A percentile compares a stretch with the other conserved stretches of the same genome.
Evolutionary conservation across 2,888 invertebrate species (phyloP).

Genomic region (Ornithoptera priamus): DNA sequence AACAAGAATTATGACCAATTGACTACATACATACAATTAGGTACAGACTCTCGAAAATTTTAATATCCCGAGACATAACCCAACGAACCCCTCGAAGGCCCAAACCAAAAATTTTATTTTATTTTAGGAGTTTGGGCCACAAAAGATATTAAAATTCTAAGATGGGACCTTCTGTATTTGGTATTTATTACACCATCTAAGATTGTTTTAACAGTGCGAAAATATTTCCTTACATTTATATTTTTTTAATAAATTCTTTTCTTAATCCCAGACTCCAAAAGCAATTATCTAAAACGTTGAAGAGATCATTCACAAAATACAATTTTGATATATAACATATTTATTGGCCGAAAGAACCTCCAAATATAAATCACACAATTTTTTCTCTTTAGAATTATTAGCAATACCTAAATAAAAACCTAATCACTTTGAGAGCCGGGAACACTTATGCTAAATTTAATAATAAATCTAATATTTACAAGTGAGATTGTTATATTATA

Average conservation of each 20-base stretch:
- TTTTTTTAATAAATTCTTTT: slow-evolving; percentile 74
- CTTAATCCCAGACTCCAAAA: slow-evolving; percentile 76
- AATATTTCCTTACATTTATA: slow-evolving; percentile 73
- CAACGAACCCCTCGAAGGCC: neutral
- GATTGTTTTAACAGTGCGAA: slow-evolving; percentile 76
- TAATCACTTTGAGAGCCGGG: slow-evolving; percentile 80
- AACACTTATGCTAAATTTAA: slow-evolving; percentile 67
- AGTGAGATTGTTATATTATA: slow-evolving; percentile 73
- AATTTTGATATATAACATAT: slow-evolving; percentile 68
- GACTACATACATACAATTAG: slow-evolving; percentile 55
- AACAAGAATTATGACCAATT: slow-evolving; percentile 59
- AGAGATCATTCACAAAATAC: slow-evolving; percentile 79
- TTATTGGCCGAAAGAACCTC: slow-evolving; percentile 72
- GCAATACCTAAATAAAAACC: slow-evolving; percentile 63
- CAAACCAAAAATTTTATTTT: slow-evolving; percentile 1
- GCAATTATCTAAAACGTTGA: slow-evolving; percentile 74
- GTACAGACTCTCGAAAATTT: slow-evolving; percentile 42
- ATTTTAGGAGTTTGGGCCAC: neutral
- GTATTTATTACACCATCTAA: slow-evolving; percentile 43
- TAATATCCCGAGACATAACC: slow-evolving; percentile 9
- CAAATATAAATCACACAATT: slow-evolving; percentile 66
- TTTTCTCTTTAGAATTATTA: slow-evolving; percentile 55
- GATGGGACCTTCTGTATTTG: slow-evolving; percentile 38
- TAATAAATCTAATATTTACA: slow-evolving; percentile 74
- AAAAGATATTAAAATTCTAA: slow-evolving; percentile 30